Conservation (phyloP, 2,888 invertebrate species). For the Athrips mouffetella region DNA sequence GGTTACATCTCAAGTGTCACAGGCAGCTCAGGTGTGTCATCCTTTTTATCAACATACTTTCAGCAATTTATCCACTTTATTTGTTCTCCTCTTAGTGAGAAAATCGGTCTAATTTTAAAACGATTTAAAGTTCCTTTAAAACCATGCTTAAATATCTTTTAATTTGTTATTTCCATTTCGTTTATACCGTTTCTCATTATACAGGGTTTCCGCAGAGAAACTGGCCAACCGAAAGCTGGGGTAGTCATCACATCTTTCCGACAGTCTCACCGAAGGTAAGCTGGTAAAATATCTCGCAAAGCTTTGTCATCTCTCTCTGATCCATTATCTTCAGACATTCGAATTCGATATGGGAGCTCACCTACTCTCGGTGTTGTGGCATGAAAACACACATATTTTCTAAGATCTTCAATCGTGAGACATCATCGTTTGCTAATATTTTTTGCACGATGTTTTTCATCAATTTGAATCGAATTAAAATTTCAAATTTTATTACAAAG, state of each 20-base stretch:
- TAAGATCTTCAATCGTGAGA: constrained; percentile 24
- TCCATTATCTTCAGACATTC: constrained; percentile 14
- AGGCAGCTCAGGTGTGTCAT: constrained; percentile 53
- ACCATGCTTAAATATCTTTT: too few species aligned
- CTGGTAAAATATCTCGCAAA: not conserved
- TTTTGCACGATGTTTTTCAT: constrained; percentile 19
- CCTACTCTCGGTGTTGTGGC: constrained; percentile 58
- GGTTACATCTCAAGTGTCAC: constrained; percentile 66
- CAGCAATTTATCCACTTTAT: too few species aligned
- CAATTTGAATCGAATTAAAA: constrained; percentile 12
- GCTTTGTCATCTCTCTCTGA: constrained; percentile 11
- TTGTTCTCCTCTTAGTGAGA: too few species aligned
- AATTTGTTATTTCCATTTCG: too few species aligned
- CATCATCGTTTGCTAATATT: constrained; percentile 20
- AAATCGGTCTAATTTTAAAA: too few species aligned
- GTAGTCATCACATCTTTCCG: constrained; percentile 94
- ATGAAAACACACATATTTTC: constrained; percentile 37
- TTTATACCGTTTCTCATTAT: too few species aligned
- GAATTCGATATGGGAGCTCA: constrained; percentile 43
- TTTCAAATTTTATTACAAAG: constrained; percentile 7
- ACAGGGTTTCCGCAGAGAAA: constrained; percentile 72
- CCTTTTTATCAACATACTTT: not conserved
- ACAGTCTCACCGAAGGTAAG: constrained; percentile 90
- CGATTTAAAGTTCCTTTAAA: too few species aligned
- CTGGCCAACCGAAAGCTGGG: constrained; percentile 83